A percentile compares a stretch with the other conserved stretches of the same genome.
These are phyloP conservation scores for Sebastes itinus DNA, from an alignment of 2,797 vertebrate species.

Conservation along the genomic window DNA sequence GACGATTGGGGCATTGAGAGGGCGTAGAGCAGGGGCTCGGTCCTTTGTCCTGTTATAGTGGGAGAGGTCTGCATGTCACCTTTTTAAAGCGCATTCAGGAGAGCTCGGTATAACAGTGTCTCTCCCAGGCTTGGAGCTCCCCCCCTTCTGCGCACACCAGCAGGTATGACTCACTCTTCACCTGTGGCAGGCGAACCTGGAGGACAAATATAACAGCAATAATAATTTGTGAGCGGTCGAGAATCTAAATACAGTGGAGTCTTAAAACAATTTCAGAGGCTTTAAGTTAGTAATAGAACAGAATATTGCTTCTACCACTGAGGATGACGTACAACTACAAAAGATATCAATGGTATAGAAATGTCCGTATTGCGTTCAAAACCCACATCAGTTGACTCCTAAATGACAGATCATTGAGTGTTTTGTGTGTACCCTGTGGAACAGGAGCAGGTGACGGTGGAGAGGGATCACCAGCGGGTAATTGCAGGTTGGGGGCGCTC, in stretches of 20 bases:
- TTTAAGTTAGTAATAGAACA: not conserved
- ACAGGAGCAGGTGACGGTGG: slow-evolving; percentile 83
- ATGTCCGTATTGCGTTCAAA: not conserved
- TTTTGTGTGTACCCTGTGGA: slow-evolving; percentile 80
- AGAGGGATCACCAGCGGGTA: slow-evolving; percentile 84
- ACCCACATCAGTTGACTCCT: not conserved
- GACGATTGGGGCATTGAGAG: not conserved
- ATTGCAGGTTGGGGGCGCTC: slow-evolving; percentile 73
- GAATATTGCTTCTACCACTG: not conserved
- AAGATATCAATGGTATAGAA: not conserved
- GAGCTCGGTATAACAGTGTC: slow-evolving; percentile 55
- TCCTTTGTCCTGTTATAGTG: not conserved
- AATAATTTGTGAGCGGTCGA: not conserved
- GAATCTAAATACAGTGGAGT: too few species aligned
- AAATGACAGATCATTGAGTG: not conserved
- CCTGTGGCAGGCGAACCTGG: slow-evolving; percentile 70
- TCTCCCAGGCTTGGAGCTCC: slow-evolving; percentile 63
- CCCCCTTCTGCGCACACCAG: slow-evolving; percentile 70
- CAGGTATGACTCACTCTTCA: slow-evolving; percentile 77
- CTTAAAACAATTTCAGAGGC: not conserved
- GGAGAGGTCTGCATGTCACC: not conserved
- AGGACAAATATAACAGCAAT: not conserved
- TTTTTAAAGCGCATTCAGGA: slow-evolving; percentile 44
- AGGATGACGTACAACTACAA: not conserved
- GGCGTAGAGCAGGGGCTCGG: not conserved